Evolutionary conservation across 2,888 invertebrate species (phyloP), one percentile per base, ranked within the genome.

Genomic region (Rutpela maculata): DNA sequence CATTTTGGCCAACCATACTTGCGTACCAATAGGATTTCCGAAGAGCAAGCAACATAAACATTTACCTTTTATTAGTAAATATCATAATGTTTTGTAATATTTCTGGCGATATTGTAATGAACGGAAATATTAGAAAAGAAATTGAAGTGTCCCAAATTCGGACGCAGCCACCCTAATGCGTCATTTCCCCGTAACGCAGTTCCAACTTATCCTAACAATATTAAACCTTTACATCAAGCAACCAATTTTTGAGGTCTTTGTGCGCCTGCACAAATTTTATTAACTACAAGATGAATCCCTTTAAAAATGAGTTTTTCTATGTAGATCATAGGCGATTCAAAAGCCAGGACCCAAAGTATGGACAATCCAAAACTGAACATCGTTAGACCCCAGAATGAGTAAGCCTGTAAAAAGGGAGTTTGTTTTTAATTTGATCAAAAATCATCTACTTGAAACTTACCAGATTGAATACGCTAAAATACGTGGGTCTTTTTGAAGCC

Each of bases 311-410:
- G 17, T 75, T 89, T 89, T 78, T 90, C 90, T 66, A 90, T 87
- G 50, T 88, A 88, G 74, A 90, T 78, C 75, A 90, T 88, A 7
- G 90, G 90, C 0, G 90, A 85, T 80, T 90, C 90, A 72, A 90
- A 90, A 38, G 89, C 88, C 66, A 90, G 80, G 2, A 89, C 88
- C 38, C 88, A 87, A 56, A 90, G 85, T 56, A 88, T 86, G 11
- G 90, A 88, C 2, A 87, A 77, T 5, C 85, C 85, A 55, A 89
- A 80, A n/a, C 88, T 85, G 3, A 89, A 84, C 74, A 89, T 89
- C 67, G 89, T 88, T 82, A 89, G 89, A 31, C 88, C 87, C 89
- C 90, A 90, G 84, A 89, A 90, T 66, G 85, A 86, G 56, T 88
- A 85, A 18, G 88, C 88, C 90, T 78, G 55, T 73, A 82, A 78